A percentile compares a stretch with the other conserved stretches of the same genome.
Conservation (phyloP, 2,113 vertebrate genomes). For the Hemibagrus wyckioides region DNA sequence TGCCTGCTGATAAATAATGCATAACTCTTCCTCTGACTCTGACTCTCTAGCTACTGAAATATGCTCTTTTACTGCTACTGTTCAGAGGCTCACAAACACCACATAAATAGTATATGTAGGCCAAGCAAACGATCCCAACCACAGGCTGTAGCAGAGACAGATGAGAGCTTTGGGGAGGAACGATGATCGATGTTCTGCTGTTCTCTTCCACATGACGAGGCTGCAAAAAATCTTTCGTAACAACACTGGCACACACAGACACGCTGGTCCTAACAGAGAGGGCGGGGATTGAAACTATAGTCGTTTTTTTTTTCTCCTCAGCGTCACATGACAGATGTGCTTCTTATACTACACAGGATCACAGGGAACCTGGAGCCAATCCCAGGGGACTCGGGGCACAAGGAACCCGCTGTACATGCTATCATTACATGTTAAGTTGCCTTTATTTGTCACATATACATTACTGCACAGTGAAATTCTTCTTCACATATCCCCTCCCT, state of each 20-base stretch:
- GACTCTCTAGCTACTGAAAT: constrained; percentile 34
- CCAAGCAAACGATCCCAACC: constrained; percentile 8
- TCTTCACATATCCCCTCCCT: no score
- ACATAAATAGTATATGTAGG: constrained; percentile 37
- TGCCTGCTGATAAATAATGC: constrained; percentile 60
- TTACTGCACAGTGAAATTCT: no score
- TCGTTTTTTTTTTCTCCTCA: neutral
- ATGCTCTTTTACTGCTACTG: constrained; percentile 26
- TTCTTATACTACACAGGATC: no score
- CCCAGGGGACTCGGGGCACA: no score
- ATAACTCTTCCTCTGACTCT: constrained; percentile 41
- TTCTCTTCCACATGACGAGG: constrained; percentile 18
- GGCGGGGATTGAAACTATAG: neutral
- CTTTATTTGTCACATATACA: no score
- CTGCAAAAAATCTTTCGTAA: neutral
- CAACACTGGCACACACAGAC: neutral
- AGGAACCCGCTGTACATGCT: no score
- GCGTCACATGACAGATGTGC: neutral
- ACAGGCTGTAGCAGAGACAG: neutral
- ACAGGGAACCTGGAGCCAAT: no score
- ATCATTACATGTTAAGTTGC: no score
- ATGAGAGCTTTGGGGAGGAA: constrained; percentile 24
- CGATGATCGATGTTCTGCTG: constrained; percentile 23
- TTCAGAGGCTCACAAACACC: constrained; percentile 11
- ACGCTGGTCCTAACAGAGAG: neutral